phyloP scores from a whole-genome alignment of 2,888 invertebrate genomes.

The Carabus problematicus region DNA sequence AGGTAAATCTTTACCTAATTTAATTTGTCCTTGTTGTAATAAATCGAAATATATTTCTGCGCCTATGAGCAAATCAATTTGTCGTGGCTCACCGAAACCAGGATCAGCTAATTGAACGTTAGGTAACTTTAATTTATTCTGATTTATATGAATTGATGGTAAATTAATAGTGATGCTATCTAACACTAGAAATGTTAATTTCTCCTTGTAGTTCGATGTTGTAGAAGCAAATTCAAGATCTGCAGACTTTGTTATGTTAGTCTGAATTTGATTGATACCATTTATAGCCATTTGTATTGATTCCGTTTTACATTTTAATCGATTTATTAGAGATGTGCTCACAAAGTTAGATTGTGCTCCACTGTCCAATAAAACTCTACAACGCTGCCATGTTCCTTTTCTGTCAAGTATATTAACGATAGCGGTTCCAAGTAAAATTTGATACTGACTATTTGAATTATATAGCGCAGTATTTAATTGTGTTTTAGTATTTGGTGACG shows the following conservation, averaged over 20 bases:
- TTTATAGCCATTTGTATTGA: background rate
- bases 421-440: conserved; percentile 6
- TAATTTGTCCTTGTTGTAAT: background rate
- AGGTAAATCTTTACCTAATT: background rate
- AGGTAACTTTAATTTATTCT: background rate
- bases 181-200: conserved; percentile 9
- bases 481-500: no score
- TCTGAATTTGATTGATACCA: background rate
- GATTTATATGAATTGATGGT: conserved; percentile 2
- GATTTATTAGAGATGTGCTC: background rate
- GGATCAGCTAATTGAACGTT: conserved; percentile 1
- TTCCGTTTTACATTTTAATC: background rate
- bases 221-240: conserved; percentile 2
- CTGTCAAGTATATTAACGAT: background rate
- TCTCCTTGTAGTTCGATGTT: background rate
- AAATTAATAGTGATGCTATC: background rate
- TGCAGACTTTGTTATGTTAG: background rate
- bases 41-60: conserved; percentile 9
- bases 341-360: conserved; percentile 17
- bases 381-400: background rate
- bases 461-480: no score
- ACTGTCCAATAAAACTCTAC: conserved; percentile 2
- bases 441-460: background rate
- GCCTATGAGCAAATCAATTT: background rate
- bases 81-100: background rate